Percentiles rank a stretch among this genome's conserved stretches.
These are phyloP conservation scores for Sthenelais limicola DNA, from an alignment of 2,888 invertebrate species.

Conservation along the genomic window DNA sequence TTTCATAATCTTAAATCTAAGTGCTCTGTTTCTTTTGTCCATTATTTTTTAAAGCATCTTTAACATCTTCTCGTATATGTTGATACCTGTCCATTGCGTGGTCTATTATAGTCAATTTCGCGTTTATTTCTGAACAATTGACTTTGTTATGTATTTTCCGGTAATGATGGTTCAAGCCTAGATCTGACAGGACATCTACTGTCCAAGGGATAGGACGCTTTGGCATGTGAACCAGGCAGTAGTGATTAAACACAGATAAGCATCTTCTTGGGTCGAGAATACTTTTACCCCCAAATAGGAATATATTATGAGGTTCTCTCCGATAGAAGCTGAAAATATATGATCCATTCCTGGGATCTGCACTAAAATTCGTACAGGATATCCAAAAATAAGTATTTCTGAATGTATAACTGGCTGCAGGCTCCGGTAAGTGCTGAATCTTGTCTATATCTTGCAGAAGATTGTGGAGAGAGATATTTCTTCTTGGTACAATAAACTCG, in stretches of 20 bases:
- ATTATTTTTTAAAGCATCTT: no score
- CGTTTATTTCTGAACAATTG: background rate
- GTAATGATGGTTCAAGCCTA: slow-evolving; percentile 36
- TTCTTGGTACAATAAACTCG: slow-evolving; percentile 31
- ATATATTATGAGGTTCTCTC: background rate
- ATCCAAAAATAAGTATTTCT: slow-evolving; percentile 30
- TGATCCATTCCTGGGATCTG: background rate
- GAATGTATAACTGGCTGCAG: slow-evolving; percentile 14
- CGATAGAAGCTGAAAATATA: background rate
- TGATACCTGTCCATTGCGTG: slow-evolving; percentile 4
- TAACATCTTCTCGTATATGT: slow-evolving; percentile 20
- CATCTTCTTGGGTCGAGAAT: slow-evolving; percentile 6
- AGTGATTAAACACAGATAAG: slow-evolving; percentile 16
- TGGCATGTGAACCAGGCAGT: slow-evolving; percentile 15
- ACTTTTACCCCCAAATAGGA: slow-evolving; percentile 7
- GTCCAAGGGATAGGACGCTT: background rate
- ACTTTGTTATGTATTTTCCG: background rate
- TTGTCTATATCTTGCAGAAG: slow-evolving; percentile 6
- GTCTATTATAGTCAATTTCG: background rate
- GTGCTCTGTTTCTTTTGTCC: no score
- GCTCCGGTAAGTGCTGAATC: background rate
- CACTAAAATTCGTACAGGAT: background rate
- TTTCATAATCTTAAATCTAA: no score
- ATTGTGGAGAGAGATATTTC: background rate
- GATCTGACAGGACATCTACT: background rate